Evolutionary conservation across 2,888 invertebrate species (phyloP).

Genomic region (Halocaridina rubra): DNA sequence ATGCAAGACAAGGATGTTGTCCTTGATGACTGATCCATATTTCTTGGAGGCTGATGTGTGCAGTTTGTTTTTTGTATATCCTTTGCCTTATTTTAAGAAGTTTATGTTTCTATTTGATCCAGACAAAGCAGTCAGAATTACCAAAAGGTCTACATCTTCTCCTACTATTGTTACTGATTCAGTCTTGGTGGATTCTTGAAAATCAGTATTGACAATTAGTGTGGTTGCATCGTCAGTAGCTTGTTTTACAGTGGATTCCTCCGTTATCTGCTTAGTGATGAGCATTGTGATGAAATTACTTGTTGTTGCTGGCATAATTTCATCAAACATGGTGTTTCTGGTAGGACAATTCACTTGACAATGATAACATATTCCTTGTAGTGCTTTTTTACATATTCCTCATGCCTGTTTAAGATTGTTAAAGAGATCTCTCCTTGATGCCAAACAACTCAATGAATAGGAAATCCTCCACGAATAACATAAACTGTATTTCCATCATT

Average conservation of each 20-base stretch:
- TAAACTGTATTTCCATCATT: not conserved
- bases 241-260: not conserved
- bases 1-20: not conserved
- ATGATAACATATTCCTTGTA: not conserved
- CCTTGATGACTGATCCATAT: not conserved
- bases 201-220: not conserved
- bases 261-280: not conserved
- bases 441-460: not conserved
- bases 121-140: no score
- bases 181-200: not conserved
- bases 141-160: not conserved
- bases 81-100: no score
- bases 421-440: not conserved
- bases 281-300: not conserved
- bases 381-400: not conserved
- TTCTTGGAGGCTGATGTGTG: not conserved
- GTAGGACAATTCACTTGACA: not conserved
- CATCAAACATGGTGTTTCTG: not conserved
- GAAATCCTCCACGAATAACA: not conserved
- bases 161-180: not conserved
- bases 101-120: no score
- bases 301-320: not conserved
- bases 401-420: not conserved
- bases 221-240: not conserved
- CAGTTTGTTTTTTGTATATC: no score